Evolutionary conservation across 1,140 invertebrate genomes (phyloP).

Genomic region (Lethrus apterus): DNA sequence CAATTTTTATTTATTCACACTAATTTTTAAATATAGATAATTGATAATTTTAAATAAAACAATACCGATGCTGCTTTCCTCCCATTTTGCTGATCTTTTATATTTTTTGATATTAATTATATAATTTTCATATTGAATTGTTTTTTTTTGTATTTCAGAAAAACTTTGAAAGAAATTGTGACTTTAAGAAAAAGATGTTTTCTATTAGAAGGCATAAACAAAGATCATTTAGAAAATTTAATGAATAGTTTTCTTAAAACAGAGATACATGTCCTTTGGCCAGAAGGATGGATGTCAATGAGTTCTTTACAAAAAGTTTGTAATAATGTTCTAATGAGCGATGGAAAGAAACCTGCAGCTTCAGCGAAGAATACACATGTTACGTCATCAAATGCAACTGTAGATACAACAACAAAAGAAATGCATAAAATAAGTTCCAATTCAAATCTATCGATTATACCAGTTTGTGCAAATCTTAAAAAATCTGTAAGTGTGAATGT

Average conservation of each 20-base stretch:
- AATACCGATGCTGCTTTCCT: too few relatives aligned
- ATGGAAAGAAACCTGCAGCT: background rate
- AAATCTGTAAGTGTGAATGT: slow-evolving; percentile 16
- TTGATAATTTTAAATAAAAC: too few relatives aligned
- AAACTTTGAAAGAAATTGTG: slow-evolving; percentile 35
- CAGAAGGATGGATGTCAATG: slow-evolving; percentile 40
- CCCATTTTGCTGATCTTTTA: too few relatives aligned
- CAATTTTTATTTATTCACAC: slow-evolving; percentile 6
- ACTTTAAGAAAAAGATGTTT: slow-evolving; percentile 34
- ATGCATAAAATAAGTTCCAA: slow-evolving; percentile 11
- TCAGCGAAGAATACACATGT: background rate
- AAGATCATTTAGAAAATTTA: slow-evolving; percentile 33
- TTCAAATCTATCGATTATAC: slow-evolving; percentile 25
- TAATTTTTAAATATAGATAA: slow-evolving; percentile 14
- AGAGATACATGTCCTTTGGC: slow-evolving; percentile 35
- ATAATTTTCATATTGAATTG: slow-evolving; percentile 14
- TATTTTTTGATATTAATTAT: too few relatives aligned
- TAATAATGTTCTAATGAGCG: slow-evolving; percentile 5
- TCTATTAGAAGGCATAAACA: slow-evolving; percentile 33
- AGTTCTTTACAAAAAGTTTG: slow-evolving; percentile 32
- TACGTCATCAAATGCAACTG: background rate
- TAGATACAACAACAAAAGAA: background rate
- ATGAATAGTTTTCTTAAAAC: slow-evolving; percentile 31
- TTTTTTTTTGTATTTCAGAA: slow-evolving; percentile 21
- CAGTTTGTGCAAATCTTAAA: slow-evolving; percentile 11